Conservation (phyloP, 1,140 invertebrate genomes). For the Neoseiulus cucumeris region DNA sequence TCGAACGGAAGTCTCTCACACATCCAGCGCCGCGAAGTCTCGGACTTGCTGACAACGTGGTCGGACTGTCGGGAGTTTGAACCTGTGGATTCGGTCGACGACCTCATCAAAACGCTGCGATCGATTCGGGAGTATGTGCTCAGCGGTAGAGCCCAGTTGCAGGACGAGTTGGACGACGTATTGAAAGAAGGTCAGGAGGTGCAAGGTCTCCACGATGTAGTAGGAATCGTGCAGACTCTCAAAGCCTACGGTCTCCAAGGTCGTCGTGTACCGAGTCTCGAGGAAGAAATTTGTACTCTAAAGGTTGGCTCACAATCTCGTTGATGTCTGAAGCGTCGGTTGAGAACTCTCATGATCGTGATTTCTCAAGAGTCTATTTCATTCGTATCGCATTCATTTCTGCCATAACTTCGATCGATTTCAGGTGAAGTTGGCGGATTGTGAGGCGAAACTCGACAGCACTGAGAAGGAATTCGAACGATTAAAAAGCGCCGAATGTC, state of each 20-base stretch:
- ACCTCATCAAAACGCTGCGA: background rate
- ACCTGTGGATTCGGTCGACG: background rate
- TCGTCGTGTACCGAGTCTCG: background rate
- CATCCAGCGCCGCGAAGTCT: background rate
- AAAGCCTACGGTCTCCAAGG: conserved; percentile 3
- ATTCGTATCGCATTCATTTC: too few species aligned
- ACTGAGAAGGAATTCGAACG: background rate
- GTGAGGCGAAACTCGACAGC: background rate
- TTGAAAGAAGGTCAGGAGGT: conserved; percentile 1
- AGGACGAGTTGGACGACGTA: background rate
- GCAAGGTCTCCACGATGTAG: background rate
- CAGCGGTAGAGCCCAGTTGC: background rate
- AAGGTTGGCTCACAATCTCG: background rate
- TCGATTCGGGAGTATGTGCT: background rate
- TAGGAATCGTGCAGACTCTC: background rate
- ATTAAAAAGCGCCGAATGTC: background rate
- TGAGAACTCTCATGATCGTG: background rate
- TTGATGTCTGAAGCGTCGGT: too few species aligned
- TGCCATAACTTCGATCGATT: too few species aligned
- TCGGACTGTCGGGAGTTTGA: background rate
- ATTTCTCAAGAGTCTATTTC: background rate
- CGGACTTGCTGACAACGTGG: background rate
- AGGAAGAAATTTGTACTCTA: background rate
- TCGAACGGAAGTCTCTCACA: background rate
- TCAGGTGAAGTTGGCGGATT: background rate